Percentiles rank a stretch among this genome's conserved stretches.
These are phyloP conservation scores for Sphyrna mokarran DNA, from an alignment of 2,113 vertebrate genomes.

Conservation along the genomic window DNA sequence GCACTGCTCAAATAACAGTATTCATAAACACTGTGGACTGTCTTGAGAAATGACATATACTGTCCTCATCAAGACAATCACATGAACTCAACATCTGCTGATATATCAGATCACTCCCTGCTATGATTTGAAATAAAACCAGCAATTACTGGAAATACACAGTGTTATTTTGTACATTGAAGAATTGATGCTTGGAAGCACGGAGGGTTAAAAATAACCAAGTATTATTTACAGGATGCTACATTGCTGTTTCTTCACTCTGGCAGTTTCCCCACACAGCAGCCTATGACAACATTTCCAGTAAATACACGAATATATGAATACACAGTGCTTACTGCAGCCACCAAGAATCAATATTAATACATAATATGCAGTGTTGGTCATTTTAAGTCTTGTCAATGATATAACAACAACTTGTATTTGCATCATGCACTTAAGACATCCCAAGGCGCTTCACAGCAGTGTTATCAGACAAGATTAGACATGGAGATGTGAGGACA, in stretches of 20 bases:
- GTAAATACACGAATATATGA: too few relatives aligned
- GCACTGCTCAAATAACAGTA: constrained; percentile 19
- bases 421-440: neutral
- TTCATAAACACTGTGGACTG: constrained; percentile 8
- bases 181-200: too few relatives aligned
- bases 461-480: neutral
- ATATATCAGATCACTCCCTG: neutral
- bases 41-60: neutral
- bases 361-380: neutral
- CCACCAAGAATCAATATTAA: too few relatives aligned
- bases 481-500: neutral
- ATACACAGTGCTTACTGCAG: too few relatives aligned
- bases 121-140: neutral
- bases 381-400: neutral
- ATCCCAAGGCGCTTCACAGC: neutral
- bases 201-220: too few relatives aligned
- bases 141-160: neutral
- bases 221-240: too few relatives aligned
- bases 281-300: too few relatives aligned
- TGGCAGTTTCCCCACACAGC: too few relatives aligned
- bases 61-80: constrained; percentile 9
- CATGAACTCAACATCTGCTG: neutral
- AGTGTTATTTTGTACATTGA: neutral
- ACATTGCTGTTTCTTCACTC: too few relatives aligned
- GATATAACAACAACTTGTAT: neutral